Percentiles rank a stretch among this genome's conserved stretches.
Evolutionary conservation across 2,113 vertebrate genomes (phyloP).

Genomic region (Peucedramus taeniatus): DNA sequence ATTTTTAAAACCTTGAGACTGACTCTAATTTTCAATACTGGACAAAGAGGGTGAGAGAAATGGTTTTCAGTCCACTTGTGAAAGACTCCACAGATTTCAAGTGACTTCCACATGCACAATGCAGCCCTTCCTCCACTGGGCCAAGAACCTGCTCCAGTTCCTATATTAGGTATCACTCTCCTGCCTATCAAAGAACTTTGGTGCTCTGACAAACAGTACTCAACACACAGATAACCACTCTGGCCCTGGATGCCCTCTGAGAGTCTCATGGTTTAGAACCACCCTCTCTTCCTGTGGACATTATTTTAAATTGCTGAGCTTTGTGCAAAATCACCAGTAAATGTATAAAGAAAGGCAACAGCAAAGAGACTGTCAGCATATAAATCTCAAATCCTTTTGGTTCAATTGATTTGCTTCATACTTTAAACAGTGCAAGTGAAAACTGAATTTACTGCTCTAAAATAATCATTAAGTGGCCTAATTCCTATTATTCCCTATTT

Average conservation of each 20-base stretch:
- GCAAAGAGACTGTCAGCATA: not conserved
- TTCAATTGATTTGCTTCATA: not conserved
- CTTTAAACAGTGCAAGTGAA: not conserved
- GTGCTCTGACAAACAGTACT: not conserved
- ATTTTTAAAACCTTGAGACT: not conserved
- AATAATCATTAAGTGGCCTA: not conserved
- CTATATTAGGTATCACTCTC: not conserved
- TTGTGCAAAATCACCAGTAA: not conserved
- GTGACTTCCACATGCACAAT: accelerated
- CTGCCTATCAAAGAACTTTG: not conserved
- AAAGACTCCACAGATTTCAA: not conserved
- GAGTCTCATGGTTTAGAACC: not conserved
- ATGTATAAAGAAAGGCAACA: not conserved
- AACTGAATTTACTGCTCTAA: not conserved
- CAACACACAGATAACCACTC: not conserved
- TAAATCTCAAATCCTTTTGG: not conserved
- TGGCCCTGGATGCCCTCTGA: not conserved
- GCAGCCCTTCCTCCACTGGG: not conserved
- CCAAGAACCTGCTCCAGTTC: not conserved
- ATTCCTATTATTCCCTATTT: not conserved
- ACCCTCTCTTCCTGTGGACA: not conserved
- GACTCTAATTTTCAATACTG: not conserved
- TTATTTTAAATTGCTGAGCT: not conserved
- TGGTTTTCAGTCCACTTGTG: not conserved
- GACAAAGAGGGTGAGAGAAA: not conserved